These are phyloP conservation scores for Arizona elegans DNA, from an alignment of 2,113 vertebrate genomes.

Conservation along the genomic window DNA sequence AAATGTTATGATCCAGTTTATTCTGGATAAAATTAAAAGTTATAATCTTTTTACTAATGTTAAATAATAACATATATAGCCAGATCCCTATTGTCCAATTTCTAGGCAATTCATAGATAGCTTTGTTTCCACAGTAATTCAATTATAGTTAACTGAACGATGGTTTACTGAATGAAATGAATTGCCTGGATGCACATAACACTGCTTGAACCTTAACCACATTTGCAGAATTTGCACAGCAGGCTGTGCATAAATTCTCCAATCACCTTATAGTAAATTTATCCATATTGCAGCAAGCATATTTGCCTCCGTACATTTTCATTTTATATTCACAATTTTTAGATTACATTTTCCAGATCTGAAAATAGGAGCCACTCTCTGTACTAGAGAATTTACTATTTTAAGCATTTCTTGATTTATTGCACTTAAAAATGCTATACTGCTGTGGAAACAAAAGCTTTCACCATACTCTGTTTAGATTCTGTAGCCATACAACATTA, in stretches of 20 bases:
- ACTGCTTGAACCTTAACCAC: background rate
- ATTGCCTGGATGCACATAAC: background rate
- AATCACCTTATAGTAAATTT: background rate
- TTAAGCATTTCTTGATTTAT: background rate
- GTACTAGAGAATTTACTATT: background rate
- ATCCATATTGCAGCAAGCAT: background rate
- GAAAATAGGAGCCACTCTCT: background rate
- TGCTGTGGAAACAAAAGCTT: background rate
- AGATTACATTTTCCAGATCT: background rate
- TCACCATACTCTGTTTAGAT: background rate
- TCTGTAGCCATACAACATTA: background rate
- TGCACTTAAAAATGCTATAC: background rate
- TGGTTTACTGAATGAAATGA: background rate
- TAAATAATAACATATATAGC: background rate
- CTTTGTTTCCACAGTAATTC: background rate
- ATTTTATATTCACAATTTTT: background rate
- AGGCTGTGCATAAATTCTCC: background rate
- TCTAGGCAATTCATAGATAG: background rate
- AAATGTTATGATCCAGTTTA: background rate
- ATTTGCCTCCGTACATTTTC: background rate
- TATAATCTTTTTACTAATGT: background rate
- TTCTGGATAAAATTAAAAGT: background rate
- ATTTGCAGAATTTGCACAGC: background rate
- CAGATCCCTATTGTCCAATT: background rate
- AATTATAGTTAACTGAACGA: background rate